These are phyloP conservation scores for Anolis apletophallus DNA, from an alignment of 2,797 vertebrate genomes.

Conservation along the genomic window DNA sequence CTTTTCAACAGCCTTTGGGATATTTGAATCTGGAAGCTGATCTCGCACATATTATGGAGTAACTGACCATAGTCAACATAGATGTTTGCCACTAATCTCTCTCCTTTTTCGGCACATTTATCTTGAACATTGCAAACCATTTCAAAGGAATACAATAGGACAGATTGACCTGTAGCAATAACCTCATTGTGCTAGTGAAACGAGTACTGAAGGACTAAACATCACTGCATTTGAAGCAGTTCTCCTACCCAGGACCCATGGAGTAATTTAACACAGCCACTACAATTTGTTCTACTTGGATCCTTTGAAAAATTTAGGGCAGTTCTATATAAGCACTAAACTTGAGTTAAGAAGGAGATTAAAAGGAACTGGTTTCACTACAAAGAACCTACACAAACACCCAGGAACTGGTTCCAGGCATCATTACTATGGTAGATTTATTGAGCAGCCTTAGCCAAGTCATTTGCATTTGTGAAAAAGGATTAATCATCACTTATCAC, in stretches of 20 bases:
- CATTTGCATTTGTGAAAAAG: not conserved
- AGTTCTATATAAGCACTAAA: too few relatives aligned
- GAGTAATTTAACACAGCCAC: not conserved
- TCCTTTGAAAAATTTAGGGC: too few relatives aligned
- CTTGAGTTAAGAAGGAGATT: too few relatives aligned
- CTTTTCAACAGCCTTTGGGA: not conserved
- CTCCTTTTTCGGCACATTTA: not conserved
- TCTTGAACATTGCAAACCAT: not conserved
- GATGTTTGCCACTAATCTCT: not conserved
- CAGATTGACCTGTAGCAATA: not conserved
- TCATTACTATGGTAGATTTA: not conserved
- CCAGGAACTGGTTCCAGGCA: too few relatives aligned
- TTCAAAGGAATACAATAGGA: not conserved
- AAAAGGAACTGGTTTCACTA: too few relatives aligned
- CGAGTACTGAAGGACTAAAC: not conserved
- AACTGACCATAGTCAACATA: constrained; percentile 2
- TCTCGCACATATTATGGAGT: not conserved
- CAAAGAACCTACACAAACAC: too few relatives aligned
- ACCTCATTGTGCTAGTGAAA: not conserved
- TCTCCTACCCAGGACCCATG: not conserved
- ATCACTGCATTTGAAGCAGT: not conserved
- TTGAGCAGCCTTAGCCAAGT: not conserved
- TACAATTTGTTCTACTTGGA: not conserved
- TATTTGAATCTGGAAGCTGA: not conserved
- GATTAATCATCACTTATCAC: not conserved